Base-by-base conservation (phyloP, 2,797 vertebrate genomes). In the Lophura swinhoii region DNA sequence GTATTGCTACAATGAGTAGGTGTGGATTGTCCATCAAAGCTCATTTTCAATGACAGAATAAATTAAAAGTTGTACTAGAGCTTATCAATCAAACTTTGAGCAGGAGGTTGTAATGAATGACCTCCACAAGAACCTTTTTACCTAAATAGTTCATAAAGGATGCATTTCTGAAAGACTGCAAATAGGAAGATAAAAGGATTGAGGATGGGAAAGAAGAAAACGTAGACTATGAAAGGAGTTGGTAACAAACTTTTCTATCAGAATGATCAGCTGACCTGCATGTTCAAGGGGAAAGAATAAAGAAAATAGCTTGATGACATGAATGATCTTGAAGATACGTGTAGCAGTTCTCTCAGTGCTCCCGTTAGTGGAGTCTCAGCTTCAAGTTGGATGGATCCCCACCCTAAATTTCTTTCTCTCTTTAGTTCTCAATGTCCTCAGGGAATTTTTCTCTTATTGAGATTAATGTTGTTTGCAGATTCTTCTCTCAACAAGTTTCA, bases 381-480 rank as follows among this genome's bases (percentile, higher is more conserved):
- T 89, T 67, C 67, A 90, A 3, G 35, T 14, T 87, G 44, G 11
- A 39, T 84, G 41, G 12, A 35, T 86, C 44, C 31, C 41, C 68
- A 87, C 39, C 37, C 58, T 88, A 76, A 60, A 87, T 68, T 69
- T 78, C 44, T 66, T 77, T 69, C 21, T 62, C 69, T 80, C 31
- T 43, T 55, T 63, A 91, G 46, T 59, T 84, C 73, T 63, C 16
- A 16, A n/a, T 23, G 41, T 84, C 68, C 90, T 84, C 33, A 66
- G 88, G 88, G 90, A 91, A 88, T 88, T 91, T 41, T 73, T 82
- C 31, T 68, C 29, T 67, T 55, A 82, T 68, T 76, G 64, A 92
- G 33, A 69, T 84, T 84, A 74, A 43, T 76, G 33, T 53, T 88
- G 84, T 94, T 92, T 94, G 56, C 88, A 92, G 51, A 76, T 89